phyloP scores from a whole-genome alignment of 2,888 invertebrate species.

The Dicyrtomina minuta region DNA sequence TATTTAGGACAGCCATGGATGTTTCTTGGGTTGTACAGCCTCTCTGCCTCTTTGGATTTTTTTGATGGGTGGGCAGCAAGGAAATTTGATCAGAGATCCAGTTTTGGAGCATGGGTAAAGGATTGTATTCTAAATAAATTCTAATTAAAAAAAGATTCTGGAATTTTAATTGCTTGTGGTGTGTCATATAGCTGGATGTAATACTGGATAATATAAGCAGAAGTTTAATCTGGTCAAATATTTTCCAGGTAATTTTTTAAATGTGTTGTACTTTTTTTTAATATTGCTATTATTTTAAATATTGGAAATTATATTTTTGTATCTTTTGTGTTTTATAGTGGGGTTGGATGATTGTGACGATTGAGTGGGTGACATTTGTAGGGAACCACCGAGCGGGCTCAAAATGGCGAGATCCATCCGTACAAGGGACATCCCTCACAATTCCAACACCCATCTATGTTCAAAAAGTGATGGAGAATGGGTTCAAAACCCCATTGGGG shows the following conservation, averaged over 20 bases:
- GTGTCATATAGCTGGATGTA: conserved; percentile 47
- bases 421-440: background rate
- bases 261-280: background rate
- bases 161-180: background rate
- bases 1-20: conserved; percentile 30
- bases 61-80: conserved; percentile 53
- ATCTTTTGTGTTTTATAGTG: conserved; percentile 31
- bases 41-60: conserved; percentile 47
- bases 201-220: conserved; percentile 51
- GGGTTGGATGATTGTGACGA: conserved; percentile 43
- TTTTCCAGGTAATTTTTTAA: conserved; percentile 42
- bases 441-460: conserved; percentile 8
- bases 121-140: too few relatives aligned
- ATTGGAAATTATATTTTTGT: background rate
- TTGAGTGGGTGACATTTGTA: conserved; percentile 52
- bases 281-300: background rate
- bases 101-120: conserved; percentile 53
- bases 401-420: conserved; percentile 51
- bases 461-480: conserved; percentile 41
- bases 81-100: conserved; percentile 47
- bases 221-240: conserved; percentile 47
- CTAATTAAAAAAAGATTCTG: conserved; percentile 1
- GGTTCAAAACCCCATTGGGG: conserved; percentile 51
- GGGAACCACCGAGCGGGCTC: conserved; percentile 50
- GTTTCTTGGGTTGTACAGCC: conserved; percentile 46